A percentile compares a stretch with the other conserved stretches of the same genome.
These are phyloP conservation scores for Macquaria australasica DNA, from an alignment of 2,113 vertebrate species.

Conservation along the genomic window DNA sequence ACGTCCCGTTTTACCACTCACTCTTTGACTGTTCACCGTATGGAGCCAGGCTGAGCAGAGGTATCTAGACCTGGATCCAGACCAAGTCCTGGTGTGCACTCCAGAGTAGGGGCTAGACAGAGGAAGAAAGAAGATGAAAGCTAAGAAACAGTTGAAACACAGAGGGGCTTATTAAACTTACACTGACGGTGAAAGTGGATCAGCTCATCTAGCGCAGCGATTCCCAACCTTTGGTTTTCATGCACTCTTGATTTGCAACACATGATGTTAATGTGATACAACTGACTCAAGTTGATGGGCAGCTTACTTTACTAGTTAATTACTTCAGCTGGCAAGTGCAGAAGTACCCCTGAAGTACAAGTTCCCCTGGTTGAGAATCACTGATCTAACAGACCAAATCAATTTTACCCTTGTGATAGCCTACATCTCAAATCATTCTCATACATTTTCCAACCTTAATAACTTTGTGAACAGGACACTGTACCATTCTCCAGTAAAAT, in stretches of 20 bases:
- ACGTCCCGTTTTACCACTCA: constrained; percentile 36
- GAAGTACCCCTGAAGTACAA: background rate
- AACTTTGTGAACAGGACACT: background rate
- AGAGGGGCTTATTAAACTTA: background rate
- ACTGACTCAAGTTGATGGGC: background rate
- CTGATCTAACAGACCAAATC: background rate
- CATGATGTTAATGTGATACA: background rate
- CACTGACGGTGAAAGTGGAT: background rate
- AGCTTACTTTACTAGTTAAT: background rate
- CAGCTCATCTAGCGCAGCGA: background rate
- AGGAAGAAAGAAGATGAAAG: constrained; percentile 40
- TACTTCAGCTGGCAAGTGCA: background rate
- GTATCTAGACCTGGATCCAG: constrained; percentile 65
- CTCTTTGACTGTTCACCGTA: constrained; percentile 29
- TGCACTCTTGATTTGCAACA: background rate
- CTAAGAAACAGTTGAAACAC: constrained; percentile 25
- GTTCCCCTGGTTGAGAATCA: background rate
- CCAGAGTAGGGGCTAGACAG: constrained; percentile 69
- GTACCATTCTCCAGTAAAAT: background rate
- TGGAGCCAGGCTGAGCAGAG: constrained; percentile 59
- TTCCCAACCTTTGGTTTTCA: background rate
- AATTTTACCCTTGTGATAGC: background rate
- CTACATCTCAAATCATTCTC: constrained; percentile 8
- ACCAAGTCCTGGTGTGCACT: constrained; percentile 72
- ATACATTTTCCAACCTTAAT: constrained; percentile 4